Evolutionary conservation across 2,888 invertebrate genomes (phyloP).

Genomic region (Diabrotica balteata): DNA sequence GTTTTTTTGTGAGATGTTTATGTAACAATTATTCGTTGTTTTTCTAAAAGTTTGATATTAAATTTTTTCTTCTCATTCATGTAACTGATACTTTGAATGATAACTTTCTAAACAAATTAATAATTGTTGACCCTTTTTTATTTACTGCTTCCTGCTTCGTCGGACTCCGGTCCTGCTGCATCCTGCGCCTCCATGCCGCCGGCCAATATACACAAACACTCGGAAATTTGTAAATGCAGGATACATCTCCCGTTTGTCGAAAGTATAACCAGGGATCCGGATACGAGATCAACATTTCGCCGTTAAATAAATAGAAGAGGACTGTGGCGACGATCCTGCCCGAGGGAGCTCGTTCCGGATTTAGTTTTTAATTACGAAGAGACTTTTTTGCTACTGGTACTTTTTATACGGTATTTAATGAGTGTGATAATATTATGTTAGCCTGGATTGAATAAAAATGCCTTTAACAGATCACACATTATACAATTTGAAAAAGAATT

Average conservation of each 20-base stretch:
- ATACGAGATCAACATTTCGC: conserved; percentile 22
- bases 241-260: conserved; percentile 28
- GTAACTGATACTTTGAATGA: neutral
- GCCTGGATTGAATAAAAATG: too few species aligned
- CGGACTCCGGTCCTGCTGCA: neutral
- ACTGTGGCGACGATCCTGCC: too few species aligned
- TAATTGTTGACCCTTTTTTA: too few species aligned
- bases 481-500: too few species aligned
- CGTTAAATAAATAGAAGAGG: conserved; percentile 14
- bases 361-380: too few species aligned
- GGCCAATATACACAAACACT: conserved; percentile 32
- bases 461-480: too few species aligned
- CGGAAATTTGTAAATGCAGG: conserved; percentile 29
- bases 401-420: too few species aligned
- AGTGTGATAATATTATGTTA: too few species aligned
- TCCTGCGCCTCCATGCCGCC: conserved; percentile 20
- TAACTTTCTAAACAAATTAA: neutral
- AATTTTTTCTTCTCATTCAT: neutral
- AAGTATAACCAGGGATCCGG: conserved; percentile 26
- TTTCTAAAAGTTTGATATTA: neutral
- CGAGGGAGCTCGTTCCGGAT: too few species aligned
- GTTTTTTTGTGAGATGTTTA: too few species aligned
- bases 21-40: neutral
- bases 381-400: too few species aligned
- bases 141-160: too few species aligned